phyloP scores from a whole-genome alignment of 2,113 vertebrate species.

The Zosterops japonicus region DNA sequence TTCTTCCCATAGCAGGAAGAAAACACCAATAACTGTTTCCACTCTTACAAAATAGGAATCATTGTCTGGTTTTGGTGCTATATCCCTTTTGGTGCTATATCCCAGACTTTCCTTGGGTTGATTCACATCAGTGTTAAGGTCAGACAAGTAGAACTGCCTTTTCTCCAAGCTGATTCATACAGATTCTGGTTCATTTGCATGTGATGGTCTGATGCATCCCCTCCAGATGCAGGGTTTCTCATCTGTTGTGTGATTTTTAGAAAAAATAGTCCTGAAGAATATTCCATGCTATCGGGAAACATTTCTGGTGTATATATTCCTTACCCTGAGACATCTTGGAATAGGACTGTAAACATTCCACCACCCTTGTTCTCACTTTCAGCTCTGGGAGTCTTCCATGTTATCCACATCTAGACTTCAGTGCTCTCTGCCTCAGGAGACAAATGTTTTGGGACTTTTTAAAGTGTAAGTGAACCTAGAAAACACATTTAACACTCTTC shows the following conservation, averaged over 20 bases:
- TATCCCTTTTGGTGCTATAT: not conserved
- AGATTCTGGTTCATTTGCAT: not conserved
- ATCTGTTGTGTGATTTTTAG: not conserved
- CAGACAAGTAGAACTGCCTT: not conserved
- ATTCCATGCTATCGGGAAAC: not conserved
- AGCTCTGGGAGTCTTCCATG: not conserved
- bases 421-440: not conserved
- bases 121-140: not conserved
- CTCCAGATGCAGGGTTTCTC: not conserved
- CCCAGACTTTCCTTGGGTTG: not conserved
- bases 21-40: not conserved
- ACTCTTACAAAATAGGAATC: rapidly evolving
- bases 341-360: not conserved
- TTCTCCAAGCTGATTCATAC: not conserved
- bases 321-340: not conserved
- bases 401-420: not conserved
- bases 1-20: not conserved
- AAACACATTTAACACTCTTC: not conserved
- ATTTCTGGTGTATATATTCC: not conserved
- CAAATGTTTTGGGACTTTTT: not conserved
- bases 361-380: not conserved
- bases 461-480: not conserved
- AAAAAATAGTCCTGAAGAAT: not conserved
- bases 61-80: not conserved
- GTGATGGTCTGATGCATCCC: not conserved